phyloP scores from a whole-genome alignment of 2,113 vertebrate species.

The Platysteira castanea region DNA sequence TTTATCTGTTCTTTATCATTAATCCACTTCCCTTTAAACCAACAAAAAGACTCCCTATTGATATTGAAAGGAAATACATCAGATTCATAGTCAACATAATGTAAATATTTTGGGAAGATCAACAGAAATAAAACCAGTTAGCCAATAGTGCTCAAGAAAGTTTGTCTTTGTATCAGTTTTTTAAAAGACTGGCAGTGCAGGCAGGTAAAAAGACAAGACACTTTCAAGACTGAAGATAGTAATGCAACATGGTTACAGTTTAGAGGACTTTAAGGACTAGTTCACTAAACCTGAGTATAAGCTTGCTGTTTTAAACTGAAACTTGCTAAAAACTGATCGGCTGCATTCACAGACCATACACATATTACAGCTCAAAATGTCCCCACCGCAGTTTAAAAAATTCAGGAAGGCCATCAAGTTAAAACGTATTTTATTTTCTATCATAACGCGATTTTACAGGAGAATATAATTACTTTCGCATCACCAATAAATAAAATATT shows the following conservation, averaged over 20 bases:
- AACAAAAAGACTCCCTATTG: neutral
- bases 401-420: neutral
- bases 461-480: neutral
- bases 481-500: neutral
- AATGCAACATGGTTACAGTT: neutral
- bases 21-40: neutral
- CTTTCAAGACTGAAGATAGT: neutral
- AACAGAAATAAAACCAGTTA: neutral
- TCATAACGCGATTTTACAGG: neutral
- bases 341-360: neutral
- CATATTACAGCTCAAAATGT: neutral
- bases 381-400: neutral
- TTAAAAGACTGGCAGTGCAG: neutral
- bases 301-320: neutral
- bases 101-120: neutral
- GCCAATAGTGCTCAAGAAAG: neutral
- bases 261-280: neutral
- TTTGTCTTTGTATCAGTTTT: neutral
- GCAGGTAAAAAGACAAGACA: neutral
- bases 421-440: neutral
- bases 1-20: neutral
- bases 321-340: neutral
- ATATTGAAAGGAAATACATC: neutral
- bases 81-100: neutral
- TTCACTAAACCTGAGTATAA: neutral